phyloP scores from a whole-genome alignment of 2,888 invertebrate genomes.

The Aporophyla lueneburgensis region DNA sequence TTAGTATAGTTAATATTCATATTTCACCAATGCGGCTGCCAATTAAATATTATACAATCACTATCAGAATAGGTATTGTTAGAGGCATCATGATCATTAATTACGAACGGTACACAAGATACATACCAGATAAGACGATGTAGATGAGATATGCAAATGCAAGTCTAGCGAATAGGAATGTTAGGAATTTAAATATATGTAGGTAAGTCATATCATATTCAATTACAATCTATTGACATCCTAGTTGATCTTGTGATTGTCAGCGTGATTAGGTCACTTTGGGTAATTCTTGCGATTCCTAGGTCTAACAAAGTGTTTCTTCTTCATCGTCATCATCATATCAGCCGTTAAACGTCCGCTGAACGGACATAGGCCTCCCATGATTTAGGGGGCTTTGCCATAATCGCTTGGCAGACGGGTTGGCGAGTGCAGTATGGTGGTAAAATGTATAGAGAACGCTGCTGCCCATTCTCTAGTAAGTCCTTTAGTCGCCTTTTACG shows the following conservation, averaged over 20 bases:
- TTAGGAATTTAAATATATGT: constrained; percentile 5
- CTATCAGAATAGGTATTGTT: neutral
- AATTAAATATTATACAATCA: neutral
- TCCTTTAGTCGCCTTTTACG: no score
- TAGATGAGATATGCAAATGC: constrained; percentile 39
- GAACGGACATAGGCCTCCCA: no score
- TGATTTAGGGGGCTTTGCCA: no score
- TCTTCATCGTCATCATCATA: neutral
- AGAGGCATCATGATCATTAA: neutral
- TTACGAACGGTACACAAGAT: constrained; percentile 26
- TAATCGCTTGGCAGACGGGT: no score
- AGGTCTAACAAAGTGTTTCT: no score
- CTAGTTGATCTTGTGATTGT: neutral
- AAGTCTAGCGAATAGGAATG: constrained; percentile 5
- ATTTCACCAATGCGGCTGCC: neutral
- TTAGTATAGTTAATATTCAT: neutral
- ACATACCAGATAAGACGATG: constrained; percentile 12
- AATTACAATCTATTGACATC: neutral
- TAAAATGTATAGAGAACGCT: no score
- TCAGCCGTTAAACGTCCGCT: no score
- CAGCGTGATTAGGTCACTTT: neutral
- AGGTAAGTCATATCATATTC: neutral
- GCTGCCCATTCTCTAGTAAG: no score
- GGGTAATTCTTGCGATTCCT: neutral
- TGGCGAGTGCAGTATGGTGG: no score